Conservation (phyloP, 2,888 invertebrate genomes). For the Oegoconia quadripuncta region DNA sequence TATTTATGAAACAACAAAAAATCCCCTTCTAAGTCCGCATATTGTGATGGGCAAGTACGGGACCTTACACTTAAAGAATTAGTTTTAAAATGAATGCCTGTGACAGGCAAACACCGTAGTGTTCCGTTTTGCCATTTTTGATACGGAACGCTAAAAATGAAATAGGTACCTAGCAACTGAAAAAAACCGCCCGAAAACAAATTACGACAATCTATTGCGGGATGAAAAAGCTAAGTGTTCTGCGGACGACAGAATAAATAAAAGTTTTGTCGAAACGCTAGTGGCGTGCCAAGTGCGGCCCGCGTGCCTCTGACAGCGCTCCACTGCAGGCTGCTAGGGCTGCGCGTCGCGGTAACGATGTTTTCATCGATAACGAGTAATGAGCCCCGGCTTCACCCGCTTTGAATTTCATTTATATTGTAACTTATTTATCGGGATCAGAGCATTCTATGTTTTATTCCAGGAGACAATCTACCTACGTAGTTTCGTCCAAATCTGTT, state of each 20-base stretch:
- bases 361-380: conserved; percentile 15
- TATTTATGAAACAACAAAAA: too few relatives aligned
- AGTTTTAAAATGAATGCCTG: too few relatives aligned
- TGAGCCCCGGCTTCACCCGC: too few relatives aligned
- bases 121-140: background rate
- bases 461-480: too few relatives aligned
- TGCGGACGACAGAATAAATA: conserved; percentile 71
- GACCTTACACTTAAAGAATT: too few relatives aligned
- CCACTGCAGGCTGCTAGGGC: conserved; percentile 34
- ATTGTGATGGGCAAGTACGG: too few relatives aligned
- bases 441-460: too few relatives aligned
- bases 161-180: background rate
- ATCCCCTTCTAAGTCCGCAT: too few relatives aligned
- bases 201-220: conserved; percentile 15
- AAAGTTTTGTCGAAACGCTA: conserved; percentile 65
- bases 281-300: conserved; percentile 60
- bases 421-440: too few relatives aligned
- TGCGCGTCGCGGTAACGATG: conserved; percentile 19
- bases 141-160: background rate
- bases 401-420: too few relatives aligned
- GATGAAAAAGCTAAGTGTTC: conserved; percentile 22
- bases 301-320: conserved; percentile 55
- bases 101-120: too few relatives aligned
- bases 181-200: background rate
- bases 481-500: too few relatives aligned